phyloP scores from a whole-genome alignment of 2,888 invertebrate genomes.

The Drosophila mimetica region DNA sequence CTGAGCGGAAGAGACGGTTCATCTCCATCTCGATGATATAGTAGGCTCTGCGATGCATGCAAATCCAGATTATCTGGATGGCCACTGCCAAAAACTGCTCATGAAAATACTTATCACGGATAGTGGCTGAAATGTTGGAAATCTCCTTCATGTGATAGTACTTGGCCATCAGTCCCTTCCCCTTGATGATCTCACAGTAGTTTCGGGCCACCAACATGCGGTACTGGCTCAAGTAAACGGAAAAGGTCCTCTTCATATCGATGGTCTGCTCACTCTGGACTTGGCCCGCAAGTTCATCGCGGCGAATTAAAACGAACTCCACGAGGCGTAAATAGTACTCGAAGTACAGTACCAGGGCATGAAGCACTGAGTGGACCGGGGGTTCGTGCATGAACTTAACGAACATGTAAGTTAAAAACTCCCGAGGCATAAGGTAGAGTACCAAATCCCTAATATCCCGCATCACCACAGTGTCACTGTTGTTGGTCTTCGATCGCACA shows the following conservation, averaged over 20 bases:
- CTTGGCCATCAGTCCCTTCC: slow-evolving; percentile 67
- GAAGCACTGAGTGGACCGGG: slow-evolving; percentile 72
- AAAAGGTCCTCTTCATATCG: slow-evolving; percentile 75
- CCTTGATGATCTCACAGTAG: slow-evolving; percentile 80
- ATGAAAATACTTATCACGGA: slow-evolving; percentile 75
- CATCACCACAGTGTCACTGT: slow-evolving; percentile 75
- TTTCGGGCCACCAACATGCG: slow-evolving; percentile 82
- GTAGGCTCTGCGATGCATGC: slow-evolving; percentile 80
- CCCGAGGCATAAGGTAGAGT: slow-evolving; percentile 77
- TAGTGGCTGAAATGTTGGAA: slow-evolving; percentile 73
- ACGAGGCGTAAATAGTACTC: slow-evolving; percentile 82
- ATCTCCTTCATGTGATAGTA: slow-evolving; percentile 79
- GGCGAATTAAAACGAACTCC: slow-evolving; percentile 81
- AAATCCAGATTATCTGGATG: slow-evolving; percentile 82
- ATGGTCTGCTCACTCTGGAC: slow-evolving; percentile 77
- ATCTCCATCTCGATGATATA: slow-evolving; percentile 81
- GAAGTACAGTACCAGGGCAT: slow-evolving; percentile 82
- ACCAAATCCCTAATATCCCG: slow-evolving; percentile 82
- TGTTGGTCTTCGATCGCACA: slow-evolving; percentile 60
- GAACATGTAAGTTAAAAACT: slow-evolving; percentile 71
- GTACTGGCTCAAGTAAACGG: slow-evolving; percentile 78
- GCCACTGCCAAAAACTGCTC: slow-evolving; percentile 80
- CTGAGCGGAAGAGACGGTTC: slow-evolving; percentile 82
- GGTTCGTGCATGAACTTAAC: slow-evolving; percentile 79
- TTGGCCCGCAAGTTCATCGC: slow-evolving; percentile 79